Percentiles rank a stretch among this genome's conserved stretches.
Evolutionary conservation across 2,797 vertebrate species (phyloP).

Genomic region (Amniataba percoides): DNA sequence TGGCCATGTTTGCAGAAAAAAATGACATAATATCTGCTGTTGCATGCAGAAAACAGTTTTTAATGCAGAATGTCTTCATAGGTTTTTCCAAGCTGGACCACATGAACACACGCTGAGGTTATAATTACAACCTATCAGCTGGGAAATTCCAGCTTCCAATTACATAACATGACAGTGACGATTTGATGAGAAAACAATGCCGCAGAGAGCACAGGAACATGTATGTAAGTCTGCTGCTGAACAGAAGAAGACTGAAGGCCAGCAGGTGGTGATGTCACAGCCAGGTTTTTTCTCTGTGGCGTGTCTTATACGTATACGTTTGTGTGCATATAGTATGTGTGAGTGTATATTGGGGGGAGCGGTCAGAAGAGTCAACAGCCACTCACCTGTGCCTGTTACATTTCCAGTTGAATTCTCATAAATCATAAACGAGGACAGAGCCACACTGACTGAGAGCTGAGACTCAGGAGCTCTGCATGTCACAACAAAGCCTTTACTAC

Average conservation of each 20-base stretch:
- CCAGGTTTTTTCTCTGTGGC: not conserved
- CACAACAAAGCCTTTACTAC: slow-evolving; percentile 37
- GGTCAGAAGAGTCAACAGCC: slow-evolving; percentile 27
- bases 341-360: not conserved
- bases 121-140: slow-evolving; percentile 29
- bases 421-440: slow-evolving; percentile 45
- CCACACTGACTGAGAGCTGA: slow-evolving; percentile 3
- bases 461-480: slow-evolving; percentile 42
- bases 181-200: not conserved
- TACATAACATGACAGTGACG: slow-evolving; percentile 1
- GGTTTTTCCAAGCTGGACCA: not conserved
- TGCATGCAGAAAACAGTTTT: not conserved
- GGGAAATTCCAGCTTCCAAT: slow-evolving; percentile 36
- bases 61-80: slow-evolving; percentile 7
- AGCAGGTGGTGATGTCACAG: not conserved
- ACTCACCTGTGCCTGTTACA: slow-evolving; percentile 37
- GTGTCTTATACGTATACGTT: not conserved
- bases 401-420: slow-evolving; percentile 63
- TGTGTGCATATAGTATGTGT: not conserved
- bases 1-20: not conserved
- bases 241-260: not conserved
- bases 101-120: slow-evolving; percentile 15
- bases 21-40: slow-evolving; percentile 10
- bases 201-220: not conserved
- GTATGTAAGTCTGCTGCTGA: not conserved